Evolutionary conservation across 37 sponge, comb jelly and placozoan genomes (phyloP), one percentile per base, ranked within the genome.

Genomic region (Bolinopsis microptera): DNA sequence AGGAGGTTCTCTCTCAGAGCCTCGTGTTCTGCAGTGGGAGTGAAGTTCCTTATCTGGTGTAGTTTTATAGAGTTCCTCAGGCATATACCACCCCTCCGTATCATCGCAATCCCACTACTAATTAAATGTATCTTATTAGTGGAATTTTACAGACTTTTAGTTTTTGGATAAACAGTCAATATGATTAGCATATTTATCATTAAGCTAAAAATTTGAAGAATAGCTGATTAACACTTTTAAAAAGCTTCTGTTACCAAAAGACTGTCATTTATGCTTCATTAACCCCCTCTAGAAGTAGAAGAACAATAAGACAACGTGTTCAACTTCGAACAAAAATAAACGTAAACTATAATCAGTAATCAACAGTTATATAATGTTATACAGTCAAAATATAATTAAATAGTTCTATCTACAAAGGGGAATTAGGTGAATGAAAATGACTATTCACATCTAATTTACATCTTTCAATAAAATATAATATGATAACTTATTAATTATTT

Each of bases 1-100:
- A 69, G 76, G 35, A 98, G 96, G 16, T 80, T 80, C 3, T 80
- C 82, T 34, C 37, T 28, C 38, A 80, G 37, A 28, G 82, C 82
- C 37, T 35, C 82, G 82, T 80, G 82, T 80, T 80, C 82, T 16
- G 82, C 36, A 30, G 82, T 80, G 9, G 30, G 24, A 23, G 32
- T 37, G 23, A 80, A 80, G 3, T 9, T 35, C 32, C 82, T 80
- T 3, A 26, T 70, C 3, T 70, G 74, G 3, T 70, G 74, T 2
- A 70, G 74, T 2, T 70, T 9, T 22, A 26, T 24, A 22, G 74
- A 70, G 61, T 48, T 5, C 13, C 13, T 48, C 13, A 48, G 61
- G 13, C 61, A 48, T 48, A 13, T 48, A 5, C 9, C 61, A 13
- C 61, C 13, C 13, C 61, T 48, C 61, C 61, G 61, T 13, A 48